These are phyloP conservation scores for Caenorhabditis sinica DNA, from an alignment of 2,888 invertebrate species.

Conservation along the genomic window DNA sequence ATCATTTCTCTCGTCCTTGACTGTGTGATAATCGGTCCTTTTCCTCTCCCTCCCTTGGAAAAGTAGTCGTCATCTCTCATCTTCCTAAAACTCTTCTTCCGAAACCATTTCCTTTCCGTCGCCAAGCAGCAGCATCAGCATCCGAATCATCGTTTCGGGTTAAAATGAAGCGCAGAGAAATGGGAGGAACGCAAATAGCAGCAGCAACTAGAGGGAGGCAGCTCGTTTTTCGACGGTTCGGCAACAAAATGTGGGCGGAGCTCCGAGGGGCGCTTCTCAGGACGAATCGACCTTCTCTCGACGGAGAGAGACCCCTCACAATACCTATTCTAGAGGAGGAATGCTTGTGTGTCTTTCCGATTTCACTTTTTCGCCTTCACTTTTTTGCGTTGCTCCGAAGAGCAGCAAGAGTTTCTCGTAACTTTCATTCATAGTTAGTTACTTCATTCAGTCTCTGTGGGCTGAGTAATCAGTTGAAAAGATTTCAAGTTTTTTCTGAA, in stretches of 20 bases:
- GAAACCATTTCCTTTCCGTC: background rate
- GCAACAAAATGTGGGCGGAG: slow-evolving; percentile 59
- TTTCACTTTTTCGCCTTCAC: slow-evolving; percentile 33
- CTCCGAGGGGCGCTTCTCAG: slow-evolving; percentile 45
- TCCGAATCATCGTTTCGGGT: slow-evolving; percentile 14
- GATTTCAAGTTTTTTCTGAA: slow-evolving; percentile 1
- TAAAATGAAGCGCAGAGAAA: slow-evolving; percentile 25
- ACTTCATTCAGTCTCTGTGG: background rate
- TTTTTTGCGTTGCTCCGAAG: slow-evolving; percentile 25
- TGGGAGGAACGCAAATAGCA: slow-evolving; percentile 61
- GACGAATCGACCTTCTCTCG: slow-evolving; percentile 20
- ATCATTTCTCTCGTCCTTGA: slow-evolving; percentile 40
- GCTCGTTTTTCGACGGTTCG: slow-evolving; percentile 59
- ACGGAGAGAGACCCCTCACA: slow-evolving; percentile 41
- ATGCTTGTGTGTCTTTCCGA: slow-evolving; percentile 61
- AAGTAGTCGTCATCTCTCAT: slow-evolving; percentile 41
- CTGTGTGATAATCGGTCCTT: slow-evolving; percentile 53
- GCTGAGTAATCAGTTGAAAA: slow-evolving; percentile 17
- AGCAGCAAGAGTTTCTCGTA: slow-evolving; percentile 4
- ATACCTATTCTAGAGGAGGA: slow-evolving; percentile 39
- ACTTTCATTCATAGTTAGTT: slow-evolving; percentile 21
- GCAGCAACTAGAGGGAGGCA: background rate
- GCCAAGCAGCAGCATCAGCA: slow-evolving; percentile 5
- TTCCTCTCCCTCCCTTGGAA: background rate
- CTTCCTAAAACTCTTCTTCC: slow-evolving; percentile 8